These are phyloP conservation scores for Nematopogon swammerdamellus DNA, from an alignment of 2,888 invertebrate species.

Conservation along the genomic window DNA sequence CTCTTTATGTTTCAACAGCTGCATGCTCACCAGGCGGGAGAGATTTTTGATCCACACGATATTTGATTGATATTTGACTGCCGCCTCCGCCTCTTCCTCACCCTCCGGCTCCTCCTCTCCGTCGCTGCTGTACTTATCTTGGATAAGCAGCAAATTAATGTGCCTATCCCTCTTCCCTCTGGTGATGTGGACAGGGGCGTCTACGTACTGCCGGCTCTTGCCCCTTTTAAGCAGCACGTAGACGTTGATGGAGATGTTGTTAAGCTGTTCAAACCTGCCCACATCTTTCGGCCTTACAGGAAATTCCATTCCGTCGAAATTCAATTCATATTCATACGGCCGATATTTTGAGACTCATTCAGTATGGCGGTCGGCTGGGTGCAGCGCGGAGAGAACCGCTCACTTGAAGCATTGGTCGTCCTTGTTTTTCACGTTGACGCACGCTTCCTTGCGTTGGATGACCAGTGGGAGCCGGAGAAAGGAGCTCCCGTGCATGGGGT, in stretches of 20 bases:
- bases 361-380: slow-evolving; percentile 8
- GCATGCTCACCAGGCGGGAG: too few relatives aligned
- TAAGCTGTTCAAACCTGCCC: slow-evolving; percentile 15
- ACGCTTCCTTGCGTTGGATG: slow-evolving; percentile 12
- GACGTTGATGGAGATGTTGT: slow-evolving; percentile 15
- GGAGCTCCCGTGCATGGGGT: slow-evolving; percentile 8
- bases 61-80: not conserved
- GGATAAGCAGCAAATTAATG: slow-evolving; percentile 5
- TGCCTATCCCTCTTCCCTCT: slow-evolving; percentile 2
- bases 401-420: slow-evolving; percentile 17
- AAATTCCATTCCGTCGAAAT: slow-evolving; percentile 15
- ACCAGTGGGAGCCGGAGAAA: slow-evolving; percentile 10
- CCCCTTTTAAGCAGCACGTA: slow-evolving; percentile 10
- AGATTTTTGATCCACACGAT: too few relatives aligned
- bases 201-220: too few relatives aligned
- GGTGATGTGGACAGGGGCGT: too few relatives aligned
- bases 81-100: not conserved
- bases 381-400: slow-evolving; percentile 14
- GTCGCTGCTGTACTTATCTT: not conserved
- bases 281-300: slow-evolving; percentile 15
- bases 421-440: slow-evolving; percentile 16
- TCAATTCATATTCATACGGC: slow-evolving; percentile 12
- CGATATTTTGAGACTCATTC: slow-evolving; percentile 13
- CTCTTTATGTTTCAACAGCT: too few relatives aligned
- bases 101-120: too few relatives aligned